Conservation (phyloP, 2,113 vertebrate species). For the Festucalex cinctus region DNA sequence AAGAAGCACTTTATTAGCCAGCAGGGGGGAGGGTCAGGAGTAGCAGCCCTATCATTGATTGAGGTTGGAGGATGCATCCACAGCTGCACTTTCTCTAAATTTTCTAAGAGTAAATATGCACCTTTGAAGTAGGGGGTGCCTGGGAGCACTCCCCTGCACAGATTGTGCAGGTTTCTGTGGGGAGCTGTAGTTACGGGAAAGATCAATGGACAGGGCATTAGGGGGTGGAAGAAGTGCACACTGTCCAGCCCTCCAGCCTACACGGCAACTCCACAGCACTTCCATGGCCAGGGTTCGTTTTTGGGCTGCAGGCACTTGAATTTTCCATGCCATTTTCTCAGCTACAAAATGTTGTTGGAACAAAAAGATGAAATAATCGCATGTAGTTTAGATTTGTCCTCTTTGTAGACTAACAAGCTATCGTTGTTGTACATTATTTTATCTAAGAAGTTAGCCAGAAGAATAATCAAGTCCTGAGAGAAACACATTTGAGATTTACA, state of each 20-base stretch:
- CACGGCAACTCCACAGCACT: conserved; percentile 63
- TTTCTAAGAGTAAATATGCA: conserved; percentile 99
- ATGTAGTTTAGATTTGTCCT: conserved; percentile 1
- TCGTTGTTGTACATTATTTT: background rate
- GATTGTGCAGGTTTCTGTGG: conserved; percentile 93
- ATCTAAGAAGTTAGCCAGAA: too few relatives aligned
- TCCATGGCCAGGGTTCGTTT: conserved; percentile 49
- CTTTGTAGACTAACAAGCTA: background rate
- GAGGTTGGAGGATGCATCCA: conserved; percentile 94
- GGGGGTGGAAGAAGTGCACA: conserved; percentile 82
- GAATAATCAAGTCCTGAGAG: too few relatives aligned
- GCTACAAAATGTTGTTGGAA: conserved; percentile 62
- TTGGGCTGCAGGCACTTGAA: conserved; percentile 64
- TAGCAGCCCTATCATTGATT: conserved; percentile 97
- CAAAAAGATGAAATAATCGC: conserved; percentile 28
- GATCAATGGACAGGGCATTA: conserved; percentile 96
- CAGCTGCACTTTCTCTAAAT: conserved; percentile 99
- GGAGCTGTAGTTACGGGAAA: conserved; percentile 99
- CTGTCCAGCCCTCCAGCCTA: conserved; percentile 84
- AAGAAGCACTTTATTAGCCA: conserved; percentile 99
- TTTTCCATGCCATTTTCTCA: conserved; percentile 50
- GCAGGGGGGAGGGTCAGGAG: conserved; percentile 75
- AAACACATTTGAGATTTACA: too few relatives aligned
- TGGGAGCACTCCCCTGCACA: conserved; percentile 94
- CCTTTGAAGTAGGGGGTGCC: conserved; percentile 97